phyloP scores from a whole-genome alignment of 2,797 vertebrate species.

The Chaetodon trifasciatus region DNA sequence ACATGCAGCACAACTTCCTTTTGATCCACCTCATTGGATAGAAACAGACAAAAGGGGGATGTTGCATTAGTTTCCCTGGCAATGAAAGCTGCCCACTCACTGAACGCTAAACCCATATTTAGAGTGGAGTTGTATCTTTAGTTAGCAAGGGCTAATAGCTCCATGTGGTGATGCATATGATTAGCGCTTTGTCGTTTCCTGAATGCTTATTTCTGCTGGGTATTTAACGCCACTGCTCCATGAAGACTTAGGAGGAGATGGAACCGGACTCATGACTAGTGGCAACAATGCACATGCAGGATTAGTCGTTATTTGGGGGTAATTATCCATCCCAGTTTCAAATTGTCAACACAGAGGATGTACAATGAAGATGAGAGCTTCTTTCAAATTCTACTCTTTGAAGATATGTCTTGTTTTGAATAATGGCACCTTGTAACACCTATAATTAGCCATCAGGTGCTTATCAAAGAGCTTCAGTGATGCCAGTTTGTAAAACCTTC shows the following conservation, averaged over 20 bases:
- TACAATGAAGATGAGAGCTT: conserved; percentile 18
- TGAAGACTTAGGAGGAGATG: conserved; percentile 27
- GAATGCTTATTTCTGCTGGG: conserved; percentile 45
- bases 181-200: conserved; percentile 72
- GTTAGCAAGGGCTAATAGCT: conserved; percentile 61
- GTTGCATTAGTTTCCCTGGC: conserved; percentile 75
- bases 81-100: conserved; percentile 63
- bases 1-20: conserved; percentile 55
- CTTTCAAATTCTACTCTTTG: conserved; percentile 10
- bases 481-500: background rate
- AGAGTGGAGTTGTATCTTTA: conserved; percentile 63
- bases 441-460: background rate
- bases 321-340: conserved; percentile 20
- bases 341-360: conserved; percentile 1
- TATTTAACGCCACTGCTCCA: conserved; percentile 39
- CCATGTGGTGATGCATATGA: conserved; percentile 64
- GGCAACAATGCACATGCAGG: conserved; percentile 54
- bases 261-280: background rate
- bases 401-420: conserved; percentile 23
- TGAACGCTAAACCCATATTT: conserved; percentile 62
- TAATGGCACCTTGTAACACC: background rate
- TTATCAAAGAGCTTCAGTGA: conserved; percentile 21
- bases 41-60: conserved; percentile 47
- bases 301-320: conserved; percentile 25
- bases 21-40: conserved; percentile 57